Evolutionary conservation across 2,888 invertebrate genomes (phyloP).

Genomic region (Euphydryas editha): DNA sequence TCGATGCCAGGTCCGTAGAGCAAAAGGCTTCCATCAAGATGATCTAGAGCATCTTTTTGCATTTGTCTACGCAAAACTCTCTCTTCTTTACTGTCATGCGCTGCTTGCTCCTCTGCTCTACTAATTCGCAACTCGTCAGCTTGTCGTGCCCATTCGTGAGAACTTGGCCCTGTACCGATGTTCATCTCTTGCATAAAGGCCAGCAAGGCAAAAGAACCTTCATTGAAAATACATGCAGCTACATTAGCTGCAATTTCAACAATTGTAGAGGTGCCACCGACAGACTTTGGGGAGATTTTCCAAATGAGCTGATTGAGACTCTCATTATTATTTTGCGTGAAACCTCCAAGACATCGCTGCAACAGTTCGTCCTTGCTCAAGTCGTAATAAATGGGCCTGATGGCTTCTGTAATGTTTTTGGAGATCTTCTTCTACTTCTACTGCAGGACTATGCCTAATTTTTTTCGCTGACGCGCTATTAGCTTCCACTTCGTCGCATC

Average conservation of each 20-base stretch:
- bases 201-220: constrained; percentile 11
- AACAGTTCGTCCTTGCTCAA: neutral
- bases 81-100: neutral
- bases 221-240: constrained; percentile 19
- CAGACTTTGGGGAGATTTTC: neutral
- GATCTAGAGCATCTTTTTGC: too few relatives aligned
- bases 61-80: neutral
- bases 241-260: constrained; percentile 19
- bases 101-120: too few relatives aligned
- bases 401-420: neutral
- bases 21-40: too few relatives aligned
- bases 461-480: too few relatives aligned
- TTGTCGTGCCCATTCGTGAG: neutral
- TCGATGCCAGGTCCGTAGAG: constrained; percentile 17
- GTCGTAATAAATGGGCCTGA: neutral
- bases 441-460: too few relatives aligned
- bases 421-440: too few relatives aligned
- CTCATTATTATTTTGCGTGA: neutral
- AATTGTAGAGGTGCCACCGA: neutral
- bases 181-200: constrained; percentile 15
- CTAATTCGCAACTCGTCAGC: too few relatives aligned
- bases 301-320: neutral
- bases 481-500: too few relatives aligned
- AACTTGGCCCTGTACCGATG: neutral
- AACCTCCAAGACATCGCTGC: neutral